Base-by-base conservation (phyloP, 2,888 invertebrate species). In the Dioctria linearis region DNA sequence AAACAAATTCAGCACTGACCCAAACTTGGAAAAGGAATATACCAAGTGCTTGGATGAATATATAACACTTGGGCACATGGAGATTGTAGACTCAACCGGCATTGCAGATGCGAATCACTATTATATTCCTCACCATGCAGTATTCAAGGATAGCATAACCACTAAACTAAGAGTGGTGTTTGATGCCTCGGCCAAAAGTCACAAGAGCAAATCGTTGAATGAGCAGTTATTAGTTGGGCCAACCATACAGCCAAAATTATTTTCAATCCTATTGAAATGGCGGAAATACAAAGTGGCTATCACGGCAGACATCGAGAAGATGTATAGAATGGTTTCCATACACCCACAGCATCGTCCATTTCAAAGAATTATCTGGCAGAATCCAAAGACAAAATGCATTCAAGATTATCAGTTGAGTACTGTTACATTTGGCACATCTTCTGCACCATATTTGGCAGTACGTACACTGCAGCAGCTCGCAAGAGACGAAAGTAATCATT, bases 401-500 rank as follows among this genome's bases (percentile, higher is more conserved):
- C 51, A 51, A 51, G 51, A 51, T 51, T 51, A 51, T 25, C 25
- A 25, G 25, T 25, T 25, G 25, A 25, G 25, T 25, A 25, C 25
- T 25, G 25, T 25, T 25, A 25, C 25, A 25, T 1, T 25, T 25
- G 25, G 25, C 25, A 25, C 25, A 25, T 25, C 25, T 25, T 25
- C 25, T 25, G 25, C 25, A 25, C 25, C 25, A 25, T 25, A 25
- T 25, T 25, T 25, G 2, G 25, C 25, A 25, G 25, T 25, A 25
- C 25, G 25, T 25, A 25, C 25, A 25, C 25, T 25, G 25, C 25
- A 25, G 25, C 11, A 25, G 25, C 25, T 25, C 25, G 25, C 51
- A 51, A 51, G 8, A 9, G 51, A 51, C 6, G 51, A 51, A 51
- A 76, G 75, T 9, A 75, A 61, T 37, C 78, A 42, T 2, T 82